These are phyloP conservation scores for Lagorchestes hirsutus DNA, from an alignment of 2,797 vertebrate genomes.

Conservation along the genomic window DNA sequence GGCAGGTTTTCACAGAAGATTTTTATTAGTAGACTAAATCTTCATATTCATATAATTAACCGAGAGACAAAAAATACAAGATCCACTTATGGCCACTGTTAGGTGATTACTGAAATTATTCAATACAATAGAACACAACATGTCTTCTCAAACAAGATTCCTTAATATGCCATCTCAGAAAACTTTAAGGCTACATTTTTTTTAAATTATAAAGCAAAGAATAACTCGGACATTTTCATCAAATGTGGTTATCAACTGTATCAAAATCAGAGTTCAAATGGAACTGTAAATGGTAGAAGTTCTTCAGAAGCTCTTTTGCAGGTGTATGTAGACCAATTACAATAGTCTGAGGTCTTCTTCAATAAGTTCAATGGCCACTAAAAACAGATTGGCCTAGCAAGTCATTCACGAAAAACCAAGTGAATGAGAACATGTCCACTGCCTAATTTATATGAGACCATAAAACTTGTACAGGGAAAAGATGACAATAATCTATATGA, in stretches of 20 bases:
- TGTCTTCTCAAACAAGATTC: not conserved
- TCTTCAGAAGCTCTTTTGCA: not conserved
- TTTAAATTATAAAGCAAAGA: too few relatives aligned
- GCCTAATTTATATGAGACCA: not conserved
- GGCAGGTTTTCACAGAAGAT: not conserved
- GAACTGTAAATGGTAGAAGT: too few relatives aligned
- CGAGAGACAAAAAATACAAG: not conserved
- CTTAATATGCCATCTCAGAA: too few relatives aligned
- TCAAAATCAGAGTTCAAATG: too few relatives aligned
- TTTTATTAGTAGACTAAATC: not conserved
- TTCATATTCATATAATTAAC: not conserved
- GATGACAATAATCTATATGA: not conserved
- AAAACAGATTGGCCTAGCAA: not conserved
- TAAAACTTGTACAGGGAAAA: not conserved
- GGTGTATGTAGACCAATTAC: not conserved
- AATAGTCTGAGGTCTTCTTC: not conserved
- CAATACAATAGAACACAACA: too few relatives aligned
- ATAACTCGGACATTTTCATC: too few relatives aligned
- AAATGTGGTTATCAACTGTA: too few relatives aligned
- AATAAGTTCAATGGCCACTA: not conserved
- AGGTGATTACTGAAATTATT: too few relatives aligned
- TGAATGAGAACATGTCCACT: not conserved
- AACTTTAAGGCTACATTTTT: too few relatives aligned
- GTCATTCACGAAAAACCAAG: not conserved
- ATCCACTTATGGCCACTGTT: not conserved